phyloP scores from a whole-genome alignment of 2,797 vertebrate species.

The Clarias pachynema region DNA sequence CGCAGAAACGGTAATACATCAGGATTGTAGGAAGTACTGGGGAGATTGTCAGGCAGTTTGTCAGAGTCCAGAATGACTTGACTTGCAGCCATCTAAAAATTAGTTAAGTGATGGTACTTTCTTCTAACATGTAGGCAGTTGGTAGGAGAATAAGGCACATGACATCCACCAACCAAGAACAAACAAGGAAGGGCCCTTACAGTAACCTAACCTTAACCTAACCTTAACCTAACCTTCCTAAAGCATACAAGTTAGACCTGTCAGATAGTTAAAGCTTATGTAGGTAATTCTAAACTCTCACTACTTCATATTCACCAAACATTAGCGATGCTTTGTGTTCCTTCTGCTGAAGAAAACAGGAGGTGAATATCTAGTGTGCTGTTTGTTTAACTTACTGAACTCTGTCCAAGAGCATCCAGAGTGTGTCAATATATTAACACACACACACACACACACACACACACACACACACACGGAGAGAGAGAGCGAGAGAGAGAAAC shows the following conservation, averaged over 20 bases:
- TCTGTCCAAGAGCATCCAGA: background rate
- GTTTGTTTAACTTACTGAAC: background rate
- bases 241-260: background rate
- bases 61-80: no score
- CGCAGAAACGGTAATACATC: background rate
- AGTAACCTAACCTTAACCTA: background rate
- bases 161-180: no score
- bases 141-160: no score
- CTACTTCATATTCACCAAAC: background rate
- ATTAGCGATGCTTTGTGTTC: background rate
- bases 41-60: no score
- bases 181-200: no score
- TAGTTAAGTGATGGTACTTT: no score
- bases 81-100: no score
- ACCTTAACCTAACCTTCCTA: background rate
- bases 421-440: background rate
- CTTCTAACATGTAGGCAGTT: no score
- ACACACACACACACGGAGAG: background rate
- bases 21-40: no score
- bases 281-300: background rate
- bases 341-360: background rate
- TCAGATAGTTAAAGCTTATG: background rate
- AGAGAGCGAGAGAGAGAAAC: background rate
- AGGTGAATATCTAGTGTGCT: background rate
- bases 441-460: background rate